Conservation (phyloP, 2,113 vertebrate genomes). For the Larimichthys crocea region DNA sequence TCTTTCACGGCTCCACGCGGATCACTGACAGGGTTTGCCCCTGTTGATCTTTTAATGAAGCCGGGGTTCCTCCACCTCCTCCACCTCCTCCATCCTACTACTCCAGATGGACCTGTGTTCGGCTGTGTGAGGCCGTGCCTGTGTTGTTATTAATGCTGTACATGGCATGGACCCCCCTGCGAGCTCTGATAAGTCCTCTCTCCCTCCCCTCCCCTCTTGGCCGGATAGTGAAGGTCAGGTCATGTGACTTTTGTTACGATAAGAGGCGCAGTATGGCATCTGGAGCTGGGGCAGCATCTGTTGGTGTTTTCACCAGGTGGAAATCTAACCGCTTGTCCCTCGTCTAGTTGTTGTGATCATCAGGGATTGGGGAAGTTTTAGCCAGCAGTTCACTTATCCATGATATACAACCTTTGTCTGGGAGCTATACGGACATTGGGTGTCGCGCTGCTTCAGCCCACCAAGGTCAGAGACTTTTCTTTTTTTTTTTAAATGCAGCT, state of each 20-base stretch:
- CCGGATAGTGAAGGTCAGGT: conserved; percentile 52
- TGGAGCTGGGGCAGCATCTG: conserved; percentile 67
- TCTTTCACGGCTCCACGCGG: conserved; percentile 32
- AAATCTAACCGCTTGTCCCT: conserved; percentile 50
- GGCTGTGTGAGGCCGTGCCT: conserved; percentile 1
- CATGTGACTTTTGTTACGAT: conserved; percentile 67
- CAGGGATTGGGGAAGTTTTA: conserved; percentile 47
- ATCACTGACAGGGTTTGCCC: conserved; percentile 45
- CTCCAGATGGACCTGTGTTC: conserved; percentile 72
- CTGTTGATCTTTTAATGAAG: conserved; percentile 77
- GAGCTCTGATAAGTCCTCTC: conserved; percentile 46
- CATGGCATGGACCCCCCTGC: conserved; percentile 43
- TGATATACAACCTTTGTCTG: not conserved
- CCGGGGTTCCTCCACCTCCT: conserved; percentile 49
- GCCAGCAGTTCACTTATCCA: conserved; percentile 13
- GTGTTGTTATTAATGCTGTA: conserved; percentile 57
- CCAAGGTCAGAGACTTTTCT: not conserved
- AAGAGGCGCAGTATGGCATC: conserved; percentile 59
- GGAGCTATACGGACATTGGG: not conserved
- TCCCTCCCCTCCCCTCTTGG: not conserved
- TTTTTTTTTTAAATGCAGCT: not conserved
- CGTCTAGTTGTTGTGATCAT: conserved; percentile 24
- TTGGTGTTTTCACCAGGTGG: conserved; percentile 56
- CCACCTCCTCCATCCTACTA: conserved; percentile 34
- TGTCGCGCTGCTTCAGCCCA: not conserved